Evolutionary conservation across 2,888 invertebrate species (phyloP), one percentile per base, ranked within the genome.

Genomic region (Acrobasis suavella): DNA sequence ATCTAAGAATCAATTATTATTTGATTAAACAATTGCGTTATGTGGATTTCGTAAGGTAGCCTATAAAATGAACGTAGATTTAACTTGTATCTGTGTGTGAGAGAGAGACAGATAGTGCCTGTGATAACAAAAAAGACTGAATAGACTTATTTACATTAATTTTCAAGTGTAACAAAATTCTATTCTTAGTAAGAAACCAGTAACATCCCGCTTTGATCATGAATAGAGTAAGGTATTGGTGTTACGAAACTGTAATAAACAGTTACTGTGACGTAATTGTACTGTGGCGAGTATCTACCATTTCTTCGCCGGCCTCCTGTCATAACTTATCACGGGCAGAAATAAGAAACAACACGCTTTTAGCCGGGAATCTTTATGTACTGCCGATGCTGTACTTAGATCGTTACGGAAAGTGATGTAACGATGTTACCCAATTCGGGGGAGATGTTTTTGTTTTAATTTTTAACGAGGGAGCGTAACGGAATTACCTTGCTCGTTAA

Each of bases 311-410:
- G 39, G 15, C 14, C 5, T 42, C 56, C 22, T 42, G 56, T 46
- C 56, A 46, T 56, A 42, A 56, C 39, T 56, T 17, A 42, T 42
- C 16, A 8, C 9, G 42, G 42, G 46, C 55, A 55, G 55, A 55
- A 55, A 39, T 55, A 55, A 39, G 55, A 56, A 56, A 56, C 56
- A 56, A 56, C 42, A 56, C 17, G 42, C 17, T 56, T 42, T 56
- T 14, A 17, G 56, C 14, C 42, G 14, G 12, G 46, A 39, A 12
- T 56, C 22, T 55, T 55, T 55, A 10, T 55, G 12, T 17, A 22
- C 17, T 42, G 16, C 12, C 56, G 17, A 56, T 22, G n/a, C 42
- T 17, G 42, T 22, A 42, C 7, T 22, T 42, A 42, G 16, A 56
- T 39, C 15, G 50, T 32, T 32, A 32, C 46, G 1, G 46, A n/a